These are phyloP conservation scores for Neotoma lepida DNA, from an alignment of 2,113 vertebrate species.

Conservation along the genomic window DNA sequence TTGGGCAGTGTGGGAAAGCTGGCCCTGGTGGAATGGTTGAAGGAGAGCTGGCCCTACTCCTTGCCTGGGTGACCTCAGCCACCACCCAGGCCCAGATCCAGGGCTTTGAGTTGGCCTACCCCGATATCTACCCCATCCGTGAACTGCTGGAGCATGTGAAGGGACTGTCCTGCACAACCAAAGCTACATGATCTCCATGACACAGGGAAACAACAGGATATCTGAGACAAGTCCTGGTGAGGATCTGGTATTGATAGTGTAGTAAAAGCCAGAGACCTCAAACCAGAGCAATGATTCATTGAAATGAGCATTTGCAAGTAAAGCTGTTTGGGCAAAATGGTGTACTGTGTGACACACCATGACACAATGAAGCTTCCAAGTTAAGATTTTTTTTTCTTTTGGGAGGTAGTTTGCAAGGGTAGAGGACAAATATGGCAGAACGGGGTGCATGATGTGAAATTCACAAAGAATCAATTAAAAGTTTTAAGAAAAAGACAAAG, in stretches of 20 bases:
- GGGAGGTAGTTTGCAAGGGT: background rate
- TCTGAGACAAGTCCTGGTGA: background rate
- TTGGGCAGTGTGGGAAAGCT: background rate
- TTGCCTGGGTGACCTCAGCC: background rate
- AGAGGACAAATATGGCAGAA: background rate
- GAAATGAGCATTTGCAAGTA: background rate
- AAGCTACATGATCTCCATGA: background rate
- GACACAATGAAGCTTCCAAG: background rate
- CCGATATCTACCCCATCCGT: background rate
- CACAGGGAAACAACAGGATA: background rate
- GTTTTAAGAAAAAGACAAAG: background rate
- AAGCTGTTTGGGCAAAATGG: background rate
- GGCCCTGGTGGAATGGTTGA: background rate
- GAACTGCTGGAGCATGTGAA: background rate
- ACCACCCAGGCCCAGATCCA: background rate
- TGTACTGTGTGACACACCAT: background rate
- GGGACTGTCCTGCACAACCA: too few species aligned
- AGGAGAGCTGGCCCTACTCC: background rate
- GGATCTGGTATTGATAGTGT: background rate
- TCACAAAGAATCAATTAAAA: background rate
- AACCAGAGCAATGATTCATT: background rate
- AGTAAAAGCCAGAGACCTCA: background rate
- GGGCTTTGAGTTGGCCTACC: background rate
- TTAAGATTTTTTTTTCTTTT: background rate
- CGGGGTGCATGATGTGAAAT: background rate